Conservation (phyloP, 2,113 vertebrate genomes). For the Leucopsar rothschildi region DNA sequence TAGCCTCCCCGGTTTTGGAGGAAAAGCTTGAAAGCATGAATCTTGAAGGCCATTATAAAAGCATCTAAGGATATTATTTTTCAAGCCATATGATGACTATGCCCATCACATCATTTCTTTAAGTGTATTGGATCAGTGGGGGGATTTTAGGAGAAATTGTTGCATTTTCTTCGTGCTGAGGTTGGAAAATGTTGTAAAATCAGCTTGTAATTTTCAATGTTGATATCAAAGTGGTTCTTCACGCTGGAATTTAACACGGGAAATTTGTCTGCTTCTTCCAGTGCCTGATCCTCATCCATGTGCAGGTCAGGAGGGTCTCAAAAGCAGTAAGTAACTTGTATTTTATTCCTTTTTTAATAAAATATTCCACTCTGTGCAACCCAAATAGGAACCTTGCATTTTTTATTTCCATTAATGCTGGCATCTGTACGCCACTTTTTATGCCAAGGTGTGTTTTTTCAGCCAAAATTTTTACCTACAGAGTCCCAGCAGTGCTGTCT, state of each 20-base stretch:
- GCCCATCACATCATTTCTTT: not conserved
- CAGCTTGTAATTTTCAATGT: not conserved
- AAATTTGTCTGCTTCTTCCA: not conserved
- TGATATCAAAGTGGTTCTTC: not conserved
- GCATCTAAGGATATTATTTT: not conserved
- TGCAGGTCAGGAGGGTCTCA: not conserved
- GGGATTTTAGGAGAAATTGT: not conserved
- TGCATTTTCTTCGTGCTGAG: not conserved
- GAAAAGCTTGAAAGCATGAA: not conserved
- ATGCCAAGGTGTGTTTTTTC: not conserved
- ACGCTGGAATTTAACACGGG: not conserved
- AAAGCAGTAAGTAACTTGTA: not conserved
- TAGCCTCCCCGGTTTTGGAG: not conserved
- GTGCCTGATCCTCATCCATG: not conserved
- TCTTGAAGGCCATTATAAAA: not conserved
- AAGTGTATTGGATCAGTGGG: not conserved
- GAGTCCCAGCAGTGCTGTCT: not conserved
- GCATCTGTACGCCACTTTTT: not conserved
- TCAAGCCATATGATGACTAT: rapidly evolving
- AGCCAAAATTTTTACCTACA: not conserved
- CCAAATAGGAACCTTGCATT: not conserved
- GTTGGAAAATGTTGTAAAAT: not conserved
- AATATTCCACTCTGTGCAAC: not conserved
- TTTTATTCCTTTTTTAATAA: not conserved
- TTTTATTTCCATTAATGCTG: not conserved